A percentile compares a stretch with the other conserved stretches of the same genome.
These are phyloP conservation scores for Macrotus californicus DNA, from an alignment of 2,113 vertebrate genomes.

Conservation along the genomic window DNA sequence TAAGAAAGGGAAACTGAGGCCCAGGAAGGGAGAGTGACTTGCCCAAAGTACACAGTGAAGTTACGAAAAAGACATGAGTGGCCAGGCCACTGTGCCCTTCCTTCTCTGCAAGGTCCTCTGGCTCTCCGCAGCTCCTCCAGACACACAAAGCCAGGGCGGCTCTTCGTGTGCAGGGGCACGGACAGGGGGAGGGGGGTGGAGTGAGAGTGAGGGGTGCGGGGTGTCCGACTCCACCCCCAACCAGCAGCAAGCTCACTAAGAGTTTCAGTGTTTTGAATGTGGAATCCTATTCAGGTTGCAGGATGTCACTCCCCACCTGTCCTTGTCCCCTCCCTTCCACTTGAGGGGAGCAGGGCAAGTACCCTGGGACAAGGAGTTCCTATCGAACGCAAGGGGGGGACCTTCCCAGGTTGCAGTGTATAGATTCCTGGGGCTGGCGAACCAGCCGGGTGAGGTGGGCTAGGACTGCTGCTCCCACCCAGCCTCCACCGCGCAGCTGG, in stretches of 20 bases:
- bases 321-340: neutral
- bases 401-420: neutral
- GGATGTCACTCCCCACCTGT: neutral
- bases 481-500: neutral
- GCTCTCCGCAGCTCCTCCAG: neutral
- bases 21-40: constrained; percentile 8
- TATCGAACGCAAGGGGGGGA: neutral
- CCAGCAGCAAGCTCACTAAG: neutral
- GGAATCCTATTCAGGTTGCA: neutral
- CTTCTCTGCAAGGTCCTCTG: neutral
- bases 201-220: no score
- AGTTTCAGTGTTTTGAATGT: neutral
- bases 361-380: neutral
- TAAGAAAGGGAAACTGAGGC: constrained; percentile 46
- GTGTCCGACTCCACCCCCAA: neutral
- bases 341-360: neutral
- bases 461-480: neutral
- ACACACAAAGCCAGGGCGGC: neutral
- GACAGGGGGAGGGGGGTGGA: no score
- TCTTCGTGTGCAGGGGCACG: neutral
- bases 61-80: neutral
- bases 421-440: neutral
- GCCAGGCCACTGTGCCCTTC: neutral
- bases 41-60: neutral
- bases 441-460: neutral